Percentiles rank a stretch among this genome's conserved stretches.
Conservation (phyloP, 2,888 invertebrate species). For the Mesorhabditis belari region DNA sequence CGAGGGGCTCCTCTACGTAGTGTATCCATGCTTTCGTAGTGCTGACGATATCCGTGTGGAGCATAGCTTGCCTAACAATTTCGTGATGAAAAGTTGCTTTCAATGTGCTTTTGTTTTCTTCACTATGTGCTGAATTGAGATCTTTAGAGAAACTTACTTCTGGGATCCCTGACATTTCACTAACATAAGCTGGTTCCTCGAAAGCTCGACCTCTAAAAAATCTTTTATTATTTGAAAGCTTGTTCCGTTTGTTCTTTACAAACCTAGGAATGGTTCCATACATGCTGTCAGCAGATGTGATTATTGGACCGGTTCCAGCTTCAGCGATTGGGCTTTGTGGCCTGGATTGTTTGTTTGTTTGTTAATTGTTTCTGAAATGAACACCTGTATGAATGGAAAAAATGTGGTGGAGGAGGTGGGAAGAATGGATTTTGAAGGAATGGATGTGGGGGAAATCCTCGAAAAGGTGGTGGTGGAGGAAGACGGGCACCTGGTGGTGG, state of each 20-base stretch:
- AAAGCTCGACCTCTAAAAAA: conserved; percentile 23
- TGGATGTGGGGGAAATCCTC: conserved; percentile 8
- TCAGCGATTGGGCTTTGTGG: not conserved
- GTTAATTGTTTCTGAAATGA: not conserved
- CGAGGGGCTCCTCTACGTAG: conserved; percentile 7
- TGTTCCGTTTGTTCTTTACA: too few relatives aligned
- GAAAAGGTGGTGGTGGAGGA: conserved; percentile 4
- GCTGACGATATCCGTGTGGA: conserved; percentile 44
- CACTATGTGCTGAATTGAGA: too few relatives aligned
- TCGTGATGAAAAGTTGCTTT: too few relatives aligned
- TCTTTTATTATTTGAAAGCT: too few relatives aligned
- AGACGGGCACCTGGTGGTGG: too few relatives aligned
- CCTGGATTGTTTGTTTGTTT: conserved; percentile 7
- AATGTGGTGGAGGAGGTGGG: not conserved
- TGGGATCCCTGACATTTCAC: conserved; percentile 32
- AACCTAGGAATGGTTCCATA: conserved; percentile 2
- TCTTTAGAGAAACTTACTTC: not conserved
- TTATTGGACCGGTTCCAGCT: not conserved
- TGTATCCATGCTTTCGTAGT: conserved; percentile 36
- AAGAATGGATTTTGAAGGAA: conserved; percentile 1
- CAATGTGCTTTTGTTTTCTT: too few relatives aligned
- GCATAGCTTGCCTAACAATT: conserved; percentile 33
- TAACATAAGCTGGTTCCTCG: conserved; percentile 61
- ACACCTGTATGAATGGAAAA: too few relatives aligned
- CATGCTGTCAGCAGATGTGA: not conserved